Base-by-base conservation (phyloP, 2,113 vertebrate species). In the Butorides virescens region DNA sequence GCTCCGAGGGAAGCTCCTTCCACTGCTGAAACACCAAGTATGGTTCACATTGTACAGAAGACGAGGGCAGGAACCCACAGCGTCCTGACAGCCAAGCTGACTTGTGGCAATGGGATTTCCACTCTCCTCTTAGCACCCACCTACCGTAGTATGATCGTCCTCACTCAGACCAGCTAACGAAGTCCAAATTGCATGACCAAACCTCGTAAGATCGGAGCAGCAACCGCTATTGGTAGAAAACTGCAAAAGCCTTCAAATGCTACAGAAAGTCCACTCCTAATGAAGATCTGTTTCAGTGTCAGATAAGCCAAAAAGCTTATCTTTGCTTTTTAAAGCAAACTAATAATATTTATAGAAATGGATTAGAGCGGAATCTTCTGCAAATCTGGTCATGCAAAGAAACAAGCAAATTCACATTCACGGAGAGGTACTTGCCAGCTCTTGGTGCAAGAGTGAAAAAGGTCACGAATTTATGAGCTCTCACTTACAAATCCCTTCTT, bases 1-100 rank as follows among this genome's bases (percentile, higher is more conserved):
- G 55, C 71, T 46, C 34, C 9, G 18, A 21, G 37, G 1, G 11
- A 61, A 19, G 70, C 20, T 67, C 53, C 34, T 52, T 37, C 58
- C 65, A n/a, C 1, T 3, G 0, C 1, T 8, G 62, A 25, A 32
- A 27, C 53, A 22, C 17, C 16, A 6, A 20, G 21, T 0, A 4
- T 5, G 79, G 68, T 1, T 65, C 42, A 11, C n/a, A 10, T 3
- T 16, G 8, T 14, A 13, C 27, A 2, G 22, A 27, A 36, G 76
- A 42, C 0, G 1, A 26, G 30, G 18, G 42, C 58, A 53, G 30
- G 30, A 49, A 15, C 1, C 30, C 27, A 5, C 20, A 9, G n/a
- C 8, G 20, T 8, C n/a, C n/a, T 7, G 0, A 47, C 22, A 61
- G 53, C 44, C 26, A 0, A 4, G 58, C 68, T 37, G 73, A 25